Evolutionary conservation across 2,113 vertebrate genomes (phyloP).

Genomic region (Leptosomus discolor): DNA sequence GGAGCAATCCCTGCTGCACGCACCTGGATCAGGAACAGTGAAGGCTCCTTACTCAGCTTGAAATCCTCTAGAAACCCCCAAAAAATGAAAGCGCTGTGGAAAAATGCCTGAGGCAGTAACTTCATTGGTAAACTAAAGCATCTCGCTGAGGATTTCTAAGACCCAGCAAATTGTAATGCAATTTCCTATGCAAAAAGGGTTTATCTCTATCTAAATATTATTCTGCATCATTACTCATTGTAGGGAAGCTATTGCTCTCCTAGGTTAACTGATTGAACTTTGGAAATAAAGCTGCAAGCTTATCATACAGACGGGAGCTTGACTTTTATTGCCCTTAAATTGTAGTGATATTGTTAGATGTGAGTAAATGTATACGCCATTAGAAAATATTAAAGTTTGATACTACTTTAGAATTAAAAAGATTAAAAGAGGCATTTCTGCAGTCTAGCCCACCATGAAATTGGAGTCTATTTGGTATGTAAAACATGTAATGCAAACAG

Average conservation of each 20-base stretch:
- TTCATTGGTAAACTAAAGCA: constrained; percentile 66
- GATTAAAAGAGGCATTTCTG: constrained; percentile 64
- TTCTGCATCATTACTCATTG: constrained; percentile 71
- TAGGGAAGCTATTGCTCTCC: constrained; percentile 67
- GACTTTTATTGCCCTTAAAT: constrained; percentile 67
- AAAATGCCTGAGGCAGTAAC: constrained; percentile 63
- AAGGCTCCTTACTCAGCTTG: constrained; percentile 38
- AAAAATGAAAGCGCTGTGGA: constrained; percentile 42
- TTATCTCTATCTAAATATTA: constrained; percentile 72
- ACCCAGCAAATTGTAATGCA: constrained; percentile 61
- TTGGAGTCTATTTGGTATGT: constrained; percentile 64
- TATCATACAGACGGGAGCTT: constrained; percentile 51
- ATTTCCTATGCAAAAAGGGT: constrained; percentile 74
- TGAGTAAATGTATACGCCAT: constrained; percentile 62
- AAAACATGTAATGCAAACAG: constrained; percentile 58
- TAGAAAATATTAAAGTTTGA: constrained; percentile 70
- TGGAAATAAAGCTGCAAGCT: constrained; percentile 65
- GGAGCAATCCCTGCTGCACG: no score
- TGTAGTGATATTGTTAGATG: constrained; percentile 64
- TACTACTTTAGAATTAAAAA: constrained; percentile 68
- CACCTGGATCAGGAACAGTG: not conserved
- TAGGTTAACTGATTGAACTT: constrained; percentile 79
- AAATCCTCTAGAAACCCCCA: constrained; percentile 43
- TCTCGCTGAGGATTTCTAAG: constrained; percentile 52
- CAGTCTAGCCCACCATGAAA: constrained; percentile 66